Conservation (phyloP, 1,140 invertebrate species). For the Cotesia typhae region DNA sequence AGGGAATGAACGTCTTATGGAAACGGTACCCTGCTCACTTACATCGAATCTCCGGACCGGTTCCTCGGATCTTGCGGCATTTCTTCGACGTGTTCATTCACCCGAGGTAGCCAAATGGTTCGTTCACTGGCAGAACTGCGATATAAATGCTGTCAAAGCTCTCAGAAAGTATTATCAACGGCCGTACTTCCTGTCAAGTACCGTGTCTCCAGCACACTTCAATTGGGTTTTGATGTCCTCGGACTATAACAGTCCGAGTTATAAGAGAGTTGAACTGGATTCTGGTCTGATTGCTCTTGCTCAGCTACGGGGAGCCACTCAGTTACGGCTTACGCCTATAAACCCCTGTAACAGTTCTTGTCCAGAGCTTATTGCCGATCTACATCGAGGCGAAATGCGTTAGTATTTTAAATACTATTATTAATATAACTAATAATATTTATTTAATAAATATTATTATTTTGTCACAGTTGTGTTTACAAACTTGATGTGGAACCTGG, state of each 20-base stretch:
- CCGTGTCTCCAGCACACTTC: constrained; percentile 78
- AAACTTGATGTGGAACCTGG: constrained; percentile 79
- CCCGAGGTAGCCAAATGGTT: constrained; percentile 79
- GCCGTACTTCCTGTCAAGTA: constrained; percentile 79
- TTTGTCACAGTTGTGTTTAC: constrained; percentile 72
- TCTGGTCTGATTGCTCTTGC: constrained; percentile 76
- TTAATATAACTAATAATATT: neutral
- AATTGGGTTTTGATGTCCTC: constrained; percentile 85
- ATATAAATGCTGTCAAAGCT: constrained; percentile 78
- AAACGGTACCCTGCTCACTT: constrained; percentile 75
- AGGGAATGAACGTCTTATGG: constrained; percentile 69
- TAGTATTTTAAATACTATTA: constrained; percentile 53
- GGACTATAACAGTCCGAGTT: constrained; percentile 77
- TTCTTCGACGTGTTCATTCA: constrained; percentile 73
- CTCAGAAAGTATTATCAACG: constrained; percentile 75
- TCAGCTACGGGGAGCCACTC: constrained; percentile 76
- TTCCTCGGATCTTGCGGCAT: constrained; percentile 72
- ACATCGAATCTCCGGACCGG: constrained; percentile 75
- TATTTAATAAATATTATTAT: constrained; percentile 19
- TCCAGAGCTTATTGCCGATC: constrained; percentile 70
- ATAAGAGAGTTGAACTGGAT: constrained; percentile 77
- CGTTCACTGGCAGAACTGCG: constrained; percentile 87
- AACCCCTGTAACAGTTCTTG: constrained; percentile 77
- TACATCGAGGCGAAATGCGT: constrained; percentile 77
- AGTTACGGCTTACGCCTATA: constrained; percentile 73